Conservation (phyloP, 2,113 vertebrate genomes). For the Elephas maximus region DNA sequence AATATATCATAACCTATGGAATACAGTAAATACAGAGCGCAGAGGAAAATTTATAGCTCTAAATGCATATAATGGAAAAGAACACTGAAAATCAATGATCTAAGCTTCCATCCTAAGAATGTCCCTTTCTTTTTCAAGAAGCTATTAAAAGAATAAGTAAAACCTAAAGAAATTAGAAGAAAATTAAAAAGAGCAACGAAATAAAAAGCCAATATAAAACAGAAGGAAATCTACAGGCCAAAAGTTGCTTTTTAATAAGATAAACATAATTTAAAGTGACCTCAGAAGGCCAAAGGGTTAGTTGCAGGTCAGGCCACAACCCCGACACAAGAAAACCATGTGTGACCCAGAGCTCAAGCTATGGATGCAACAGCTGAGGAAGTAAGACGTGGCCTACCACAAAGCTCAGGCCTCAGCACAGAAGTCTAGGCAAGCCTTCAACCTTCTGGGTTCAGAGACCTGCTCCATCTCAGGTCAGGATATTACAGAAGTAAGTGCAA, state of each 20-base stretch:
- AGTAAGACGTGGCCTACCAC: fast-evolving
- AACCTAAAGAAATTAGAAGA: neutral
- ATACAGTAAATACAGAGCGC: too few relatives aligned
- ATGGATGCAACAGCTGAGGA: neutral
- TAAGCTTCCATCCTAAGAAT: neutral
- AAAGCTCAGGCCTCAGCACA: neutral
- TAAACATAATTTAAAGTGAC: neutral
- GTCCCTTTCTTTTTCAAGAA: slow-evolving; percentile 37
- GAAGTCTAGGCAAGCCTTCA: neutral
- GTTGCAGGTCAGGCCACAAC: neutral
- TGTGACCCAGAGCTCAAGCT: neutral
- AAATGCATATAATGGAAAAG: too few relatives aligned
- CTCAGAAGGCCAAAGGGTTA: neutral
- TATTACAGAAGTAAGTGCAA: fast-evolving
- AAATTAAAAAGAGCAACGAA: neutral
- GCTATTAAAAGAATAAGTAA: neutral
- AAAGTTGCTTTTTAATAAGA: neutral
- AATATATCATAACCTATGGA: neutral
- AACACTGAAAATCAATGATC: neutral
- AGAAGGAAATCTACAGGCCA: neutral
- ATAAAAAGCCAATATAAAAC: neutral
- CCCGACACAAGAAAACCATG: neutral
- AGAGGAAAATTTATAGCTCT: too few relatives aligned
- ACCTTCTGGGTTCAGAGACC: neutral
- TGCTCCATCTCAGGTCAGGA: neutral